Percentiles rank a stretch among this genome's conserved stretches.
Evolutionary conservation across 2,797 vertebrate species (phyloP).

Genomic region (Urocyon cinereoargenteus): DNA sequence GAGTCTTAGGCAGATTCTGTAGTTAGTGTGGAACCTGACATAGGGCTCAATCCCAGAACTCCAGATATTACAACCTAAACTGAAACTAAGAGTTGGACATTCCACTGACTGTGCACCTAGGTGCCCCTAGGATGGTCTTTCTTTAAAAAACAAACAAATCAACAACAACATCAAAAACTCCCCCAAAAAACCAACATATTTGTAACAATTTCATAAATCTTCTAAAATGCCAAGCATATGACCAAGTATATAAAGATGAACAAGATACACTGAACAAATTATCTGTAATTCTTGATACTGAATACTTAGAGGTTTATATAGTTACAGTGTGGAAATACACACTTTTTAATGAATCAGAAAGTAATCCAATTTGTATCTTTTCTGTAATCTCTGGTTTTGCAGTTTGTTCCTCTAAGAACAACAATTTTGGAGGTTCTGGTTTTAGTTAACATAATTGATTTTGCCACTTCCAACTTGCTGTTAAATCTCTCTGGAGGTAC

Average conservation of each 20-base stretch:
- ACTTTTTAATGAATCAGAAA: neutral
- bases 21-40: no score
- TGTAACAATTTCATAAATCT: neutral
- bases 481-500: neutral
- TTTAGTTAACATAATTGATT: conserved; percentile 5
- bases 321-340: neutral
- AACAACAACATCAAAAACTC: no score
- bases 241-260: neutral
- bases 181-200: neutral
- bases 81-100: no score
- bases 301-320: neutral
- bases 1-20: no score
- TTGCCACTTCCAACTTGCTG: neutral
- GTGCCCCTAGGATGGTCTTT: no score
- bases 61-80: no score
- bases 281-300: neutral
- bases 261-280: neutral
- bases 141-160: no score
- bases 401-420: neutral
- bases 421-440: neutral
- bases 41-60: no score
- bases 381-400: neutral
- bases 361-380: neutral
- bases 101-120: no score
- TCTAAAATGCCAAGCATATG: neutral